phyloP scores from a whole-genome alignment of 2,888 invertebrate genomes.

The Holacanthella duospinosa region DNA sequence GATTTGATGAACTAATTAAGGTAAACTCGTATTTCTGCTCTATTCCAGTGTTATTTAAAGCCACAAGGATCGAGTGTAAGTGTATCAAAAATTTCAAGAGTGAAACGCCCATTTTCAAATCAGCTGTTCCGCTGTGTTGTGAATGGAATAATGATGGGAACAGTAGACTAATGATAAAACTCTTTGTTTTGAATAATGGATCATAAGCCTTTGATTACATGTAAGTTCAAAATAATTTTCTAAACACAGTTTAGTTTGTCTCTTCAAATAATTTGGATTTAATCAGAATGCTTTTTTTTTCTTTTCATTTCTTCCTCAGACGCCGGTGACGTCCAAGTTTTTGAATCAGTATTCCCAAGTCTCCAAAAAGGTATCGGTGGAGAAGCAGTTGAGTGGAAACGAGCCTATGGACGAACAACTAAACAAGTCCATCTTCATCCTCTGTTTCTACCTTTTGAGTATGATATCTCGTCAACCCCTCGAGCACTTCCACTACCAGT shows the following conservation, averaged over 20 bases:
- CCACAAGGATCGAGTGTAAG: too few species aligned
- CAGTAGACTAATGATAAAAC: too few species aligned
- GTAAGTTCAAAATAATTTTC: constrained; percentile 8
- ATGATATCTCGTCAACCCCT: neutral
- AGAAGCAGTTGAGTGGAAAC: constrained; percentile 83
- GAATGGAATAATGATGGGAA: too few species aligned
- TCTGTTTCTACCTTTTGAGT: constrained; percentile 30
- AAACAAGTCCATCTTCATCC: constrained; percentile 62
- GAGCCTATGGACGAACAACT: constrained; percentile 75
- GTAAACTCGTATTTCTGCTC: too few species aligned
- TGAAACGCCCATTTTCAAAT: too few species aligned
- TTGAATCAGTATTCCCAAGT: constrained; percentile 67
- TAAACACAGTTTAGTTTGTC: neutral
- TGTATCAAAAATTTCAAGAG: too few species aligned
- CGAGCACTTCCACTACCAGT: constrained; percentile 14
- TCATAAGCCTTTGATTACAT: constrained; percentile 13
- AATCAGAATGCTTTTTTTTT: too few species aligned
- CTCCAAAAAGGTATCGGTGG: constrained; percentile 69
- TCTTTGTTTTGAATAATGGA: too few species aligned
- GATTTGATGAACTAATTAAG: too few species aligned
- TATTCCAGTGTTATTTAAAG: too few species aligned
- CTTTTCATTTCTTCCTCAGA: constrained; percentile 48
- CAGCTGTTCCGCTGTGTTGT: too few species aligned
- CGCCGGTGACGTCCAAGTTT: constrained; percentile 74
- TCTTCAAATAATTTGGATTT: constrained; percentile 1